Evolutionary conservation across 2,888 invertebrate genomes (phyloP).

Genomic region (Sphaeridia pumilis): DNA sequence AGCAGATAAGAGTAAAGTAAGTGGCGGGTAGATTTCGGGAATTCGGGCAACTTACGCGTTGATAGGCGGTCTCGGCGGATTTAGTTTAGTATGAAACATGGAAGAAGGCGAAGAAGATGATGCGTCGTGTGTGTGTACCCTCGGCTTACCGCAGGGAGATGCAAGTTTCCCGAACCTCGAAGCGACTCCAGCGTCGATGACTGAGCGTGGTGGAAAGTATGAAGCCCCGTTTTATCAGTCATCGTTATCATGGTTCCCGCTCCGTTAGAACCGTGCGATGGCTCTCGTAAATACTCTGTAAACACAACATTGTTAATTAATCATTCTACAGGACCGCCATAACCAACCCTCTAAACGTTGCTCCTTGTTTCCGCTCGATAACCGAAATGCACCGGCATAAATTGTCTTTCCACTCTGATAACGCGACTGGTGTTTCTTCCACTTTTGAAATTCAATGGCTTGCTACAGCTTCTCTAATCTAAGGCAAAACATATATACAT

Average conservation of each 20-base stretch:
- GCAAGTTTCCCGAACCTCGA: conserved; percentile 36
- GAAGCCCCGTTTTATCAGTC: conserved; percentile 33
- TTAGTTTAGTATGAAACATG: conserved; percentile 35
- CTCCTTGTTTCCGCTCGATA: too few relatives aligned
- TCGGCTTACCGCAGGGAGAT: conserved; percentile 35
- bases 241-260: conserved; percentile 34
- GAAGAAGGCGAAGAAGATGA: conserved; percentile 34
- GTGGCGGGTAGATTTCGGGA: too few relatives aligned
- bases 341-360: too few relatives aligned
- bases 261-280: conserved; percentile 33
- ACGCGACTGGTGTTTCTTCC: too few relatives aligned
- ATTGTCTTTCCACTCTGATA: too few relatives aligned
- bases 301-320: too few relatives aligned
- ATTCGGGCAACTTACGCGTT: conserved; percentile 1
- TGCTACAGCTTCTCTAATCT: too few relatives aligned
- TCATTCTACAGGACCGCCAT: too few relatives aligned
- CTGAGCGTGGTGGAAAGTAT: conserved; percentile 25
- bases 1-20: too few relatives aligned
- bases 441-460: too few relatives aligned
- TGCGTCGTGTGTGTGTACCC: conserved; percentile 24
- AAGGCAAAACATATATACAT: too few relatives aligned
- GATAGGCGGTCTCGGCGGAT: conserved; percentile 27
- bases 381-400: too few relatives aligned
- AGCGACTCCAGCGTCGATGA: conserved; percentile 31
- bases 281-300: conserved; percentile 32